Base-by-base conservation (phyloP, 2,888 invertebrate genomes). In the Nebria salina region DNA sequence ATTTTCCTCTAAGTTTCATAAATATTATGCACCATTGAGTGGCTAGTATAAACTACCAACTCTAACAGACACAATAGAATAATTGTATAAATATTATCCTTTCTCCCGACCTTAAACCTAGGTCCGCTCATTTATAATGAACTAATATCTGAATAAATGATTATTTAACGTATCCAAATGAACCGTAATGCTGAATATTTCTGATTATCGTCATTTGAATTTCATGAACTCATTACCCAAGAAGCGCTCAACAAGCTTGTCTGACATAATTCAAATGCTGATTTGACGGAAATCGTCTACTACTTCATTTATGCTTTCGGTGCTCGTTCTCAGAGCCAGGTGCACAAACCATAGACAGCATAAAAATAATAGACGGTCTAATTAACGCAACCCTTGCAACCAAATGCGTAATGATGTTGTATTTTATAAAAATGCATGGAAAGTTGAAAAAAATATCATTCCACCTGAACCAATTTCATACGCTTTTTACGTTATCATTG, bases 181-280 rank as follows among this genome's bases (percentile, higher is more conserved):
- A 54, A 54, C 4, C 8, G 54, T 54, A 54, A 54, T 54, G 13
- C 8, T 54, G 1, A 54, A 25, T 26, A 34, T 72, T 26, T 34
- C 34, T 34, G 72, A 25, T 72, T 26, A 72, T 72, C 25, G 34
- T 72, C 34, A 72, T 72, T 72, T 26, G 34, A 72, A 72, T 72
- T 72, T 72, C 72, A 72, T 72, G 72, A 72, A 34, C 26, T 68
- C 68, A 20, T 68, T 68, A 25, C 26, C 68, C 20, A 11, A 72
- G 34, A n/a, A 72, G 72, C 34, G 72, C 54, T 5, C 34, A 72
- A 72, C 34, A 34, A 72, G 26, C 25, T 68, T 11, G 68, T 68
- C 68, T 68, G 68, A 68, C 68, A 15, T 65, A 68, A 25, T 68
- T 68, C 68, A 54, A 54, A 54, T 54, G 54, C 54, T 54, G 54